phyloP scores from a whole-genome alignment of 1,140 invertebrate genomes.

The Drosophila athabasca region DNA sequence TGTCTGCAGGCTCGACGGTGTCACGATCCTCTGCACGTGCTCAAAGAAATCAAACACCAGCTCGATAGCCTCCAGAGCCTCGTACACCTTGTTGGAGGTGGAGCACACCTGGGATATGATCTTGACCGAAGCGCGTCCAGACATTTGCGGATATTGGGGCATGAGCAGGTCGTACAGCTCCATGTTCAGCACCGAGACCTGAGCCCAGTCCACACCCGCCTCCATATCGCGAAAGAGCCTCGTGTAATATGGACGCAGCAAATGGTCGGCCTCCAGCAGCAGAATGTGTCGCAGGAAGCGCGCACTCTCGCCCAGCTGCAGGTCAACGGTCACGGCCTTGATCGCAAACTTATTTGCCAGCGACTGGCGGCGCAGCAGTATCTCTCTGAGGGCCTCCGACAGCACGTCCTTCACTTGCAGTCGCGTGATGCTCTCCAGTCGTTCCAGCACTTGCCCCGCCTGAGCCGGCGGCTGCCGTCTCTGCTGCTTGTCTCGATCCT shows the following conservation, averaged over 20 bases:
- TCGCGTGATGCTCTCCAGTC: constrained; percentile 14
- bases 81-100: constrained; percentile 52
- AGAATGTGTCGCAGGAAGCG: constrained; percentile 68
- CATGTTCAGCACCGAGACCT: constrained; percentile 45
- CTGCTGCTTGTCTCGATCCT: not conserved
- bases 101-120: constrained; percentile 38
- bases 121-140: constrained; percentile 40
- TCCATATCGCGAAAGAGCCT: constrained; percentile 75
- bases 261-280: constrained; percentile 67
- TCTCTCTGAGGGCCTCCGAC: constrained; percentile 22
- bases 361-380: constrained; percentile 50
- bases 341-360: constrained; percentile 67
- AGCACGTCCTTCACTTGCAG: constrained; percentile 35
- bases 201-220: constrained; percentile 54
- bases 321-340: constrained; percentile 57
- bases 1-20: constrained; percentile 25
- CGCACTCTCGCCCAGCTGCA: constrained; percentile 52
- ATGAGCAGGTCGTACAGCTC: constrained; percentile 56
- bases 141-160: constrained; percentile 35
- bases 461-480: not conserved
- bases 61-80: constrained; percentile 62
- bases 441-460: constrained; percentile 3
- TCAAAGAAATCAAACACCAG: constrained; percentile 55
- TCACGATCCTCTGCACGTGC: constrained; percentile 58
- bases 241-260: constrained; percentile 66